Percentiles rank a stretch among this genome's conserved stretches.
Evolutionary conservation across 1,140 invertebrate species (phyloP).

Genomic region (Zaprionus ornatus): DNA sequence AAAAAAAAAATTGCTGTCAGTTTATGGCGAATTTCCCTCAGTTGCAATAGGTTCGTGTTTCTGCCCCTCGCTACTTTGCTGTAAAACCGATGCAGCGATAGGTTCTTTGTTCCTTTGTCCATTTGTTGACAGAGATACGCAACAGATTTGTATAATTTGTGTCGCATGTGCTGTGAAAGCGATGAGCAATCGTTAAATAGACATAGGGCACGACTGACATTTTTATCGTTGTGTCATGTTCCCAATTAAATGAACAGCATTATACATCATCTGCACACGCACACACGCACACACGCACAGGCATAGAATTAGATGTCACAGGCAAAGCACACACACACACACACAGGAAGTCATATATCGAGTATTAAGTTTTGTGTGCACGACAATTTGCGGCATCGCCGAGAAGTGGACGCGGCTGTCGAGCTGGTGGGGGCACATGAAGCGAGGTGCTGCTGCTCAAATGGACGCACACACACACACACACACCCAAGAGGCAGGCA

Average conservation of each 20-base stretch:
- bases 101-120: background rate
- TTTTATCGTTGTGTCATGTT: constrained; percentile 62
- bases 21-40: no score
- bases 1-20: no score
- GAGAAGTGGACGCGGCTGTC: background rate
- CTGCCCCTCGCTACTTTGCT: no score
- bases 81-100: background rate
- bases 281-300: background rate
- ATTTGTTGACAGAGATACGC: constrained; percentile 22
- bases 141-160: constrained; percentile 42
- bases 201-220: constrained; percentile 64
- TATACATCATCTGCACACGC: constrained; percentile 16
- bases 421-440: background rate
- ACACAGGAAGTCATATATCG: constrained; percentile 51
- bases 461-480: background rate
- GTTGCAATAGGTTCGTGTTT: no score
- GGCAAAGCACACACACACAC: background rate
- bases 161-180: constrained; percentile 4
- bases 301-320: background rate
- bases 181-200: constrained; percentile 44
- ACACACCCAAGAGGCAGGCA: constrained; percentile 1
- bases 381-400: constrained; percentile 42
- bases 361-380: constrained; percentile 59
- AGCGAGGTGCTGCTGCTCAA: background rate
- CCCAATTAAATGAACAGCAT: constrained; percentile 66